Conservation (phyloP, 2,797 vertebrate species). For the Mormyrus hasselquistii region DNA sequence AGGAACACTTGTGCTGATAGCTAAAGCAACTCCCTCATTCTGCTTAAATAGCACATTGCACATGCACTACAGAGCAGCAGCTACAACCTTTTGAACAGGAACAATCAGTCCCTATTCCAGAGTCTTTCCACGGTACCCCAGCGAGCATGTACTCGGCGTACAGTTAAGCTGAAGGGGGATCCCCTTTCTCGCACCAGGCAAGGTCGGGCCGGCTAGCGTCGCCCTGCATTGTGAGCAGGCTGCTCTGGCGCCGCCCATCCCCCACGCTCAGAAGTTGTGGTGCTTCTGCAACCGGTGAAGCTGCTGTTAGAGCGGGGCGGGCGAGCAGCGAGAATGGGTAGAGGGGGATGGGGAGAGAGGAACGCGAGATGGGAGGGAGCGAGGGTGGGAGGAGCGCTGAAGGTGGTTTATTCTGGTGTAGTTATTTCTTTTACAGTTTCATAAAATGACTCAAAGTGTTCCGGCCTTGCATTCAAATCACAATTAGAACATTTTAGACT, state of each 20-base stretch:
- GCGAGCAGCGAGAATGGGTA: slow-evolving; percentile 44
- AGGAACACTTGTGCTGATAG: neutral
- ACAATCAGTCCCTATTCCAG: neutral
- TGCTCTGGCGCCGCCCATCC: slow-evolving; percentile 59
- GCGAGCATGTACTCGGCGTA: slow-evolving; percentile 25
- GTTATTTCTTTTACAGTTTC: slow-evolving; percentile 47
- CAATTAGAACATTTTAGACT: slow-evolving; percentile 31
- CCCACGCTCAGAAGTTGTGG: slow-evolving; percentile 67
- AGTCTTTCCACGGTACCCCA: neutral
- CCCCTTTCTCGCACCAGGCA: slow-evolving; percentile 42
- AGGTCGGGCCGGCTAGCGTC: slow-evolving; percentile 42
- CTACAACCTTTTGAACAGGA: neutral
- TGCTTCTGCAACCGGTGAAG: slow-evolving; percentile 52
- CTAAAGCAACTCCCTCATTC: neutral
- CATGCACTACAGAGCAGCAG: neutral
- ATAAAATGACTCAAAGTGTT: slow-evolving; percentile 36
- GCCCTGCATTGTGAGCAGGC: slow-evolving; percentile 41
- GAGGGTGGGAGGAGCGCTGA: slow-evolving; percentile 47
- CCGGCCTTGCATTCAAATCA: slow-evolving; percentile 32
- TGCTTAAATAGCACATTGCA: neutral
- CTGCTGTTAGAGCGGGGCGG: slow-evolving; percentile 51
- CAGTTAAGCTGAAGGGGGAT: slow-evolving; percentile 1
- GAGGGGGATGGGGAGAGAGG: slow-evolving; percentile 37
- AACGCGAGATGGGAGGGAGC: slow-evolving; percentile 31
- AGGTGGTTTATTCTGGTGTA: slow-evolving; percentile 37